Percentiles rank a stretch among this genome's conserved stretches.
Conservation (phyloP, 2,113 vertebrate genomes). For the Serilophus lunatus region DNA sequence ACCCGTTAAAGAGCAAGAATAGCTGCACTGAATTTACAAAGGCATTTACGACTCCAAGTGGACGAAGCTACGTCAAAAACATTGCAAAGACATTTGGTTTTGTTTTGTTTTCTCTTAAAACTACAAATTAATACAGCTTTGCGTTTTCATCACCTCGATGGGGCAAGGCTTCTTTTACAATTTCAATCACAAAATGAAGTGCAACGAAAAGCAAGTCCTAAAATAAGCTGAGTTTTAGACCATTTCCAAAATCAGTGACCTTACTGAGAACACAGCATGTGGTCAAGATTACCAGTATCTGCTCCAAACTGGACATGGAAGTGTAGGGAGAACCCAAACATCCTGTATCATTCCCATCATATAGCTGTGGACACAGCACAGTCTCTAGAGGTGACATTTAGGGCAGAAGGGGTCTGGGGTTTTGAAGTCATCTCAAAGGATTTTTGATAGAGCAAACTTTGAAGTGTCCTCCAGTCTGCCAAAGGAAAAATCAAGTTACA, state of each 20-base stretch:
- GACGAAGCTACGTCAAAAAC: conserved; percentile 46
- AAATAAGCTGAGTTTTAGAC: conserved; percentile 1
- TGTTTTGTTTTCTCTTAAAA: conserved; percentile 64
- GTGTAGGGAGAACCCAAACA: background rate
- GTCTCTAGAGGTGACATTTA: background rate
- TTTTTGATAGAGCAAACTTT: background rate
- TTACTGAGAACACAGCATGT: background rate
- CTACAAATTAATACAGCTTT: conserved; percentile 60
- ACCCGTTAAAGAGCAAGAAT: conserved; percentile 40
- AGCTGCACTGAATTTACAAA: conserved; percentile 46
- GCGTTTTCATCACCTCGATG: conserved; percentile 47
- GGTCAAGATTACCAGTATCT: background rate
- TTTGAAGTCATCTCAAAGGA: background rate
- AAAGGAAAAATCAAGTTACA: background rate
- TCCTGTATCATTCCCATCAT: background rate
- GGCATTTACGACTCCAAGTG: conserved; percentile 56
- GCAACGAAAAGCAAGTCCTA: conserved; percentile 7
- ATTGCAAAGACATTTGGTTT: conserved; percentile 58
- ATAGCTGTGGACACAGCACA: accelerated
- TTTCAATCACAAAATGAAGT: background rate
- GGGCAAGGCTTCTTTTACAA: background rate
- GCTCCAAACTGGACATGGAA: background rate
- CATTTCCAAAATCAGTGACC: background rate
- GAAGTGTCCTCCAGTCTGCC: background rate
- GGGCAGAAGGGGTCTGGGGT: background rate